Evolutionary conservation across 2,888 invertebrate species (phyloP).

Genomic region (Ophioninae sp.): DNA sequence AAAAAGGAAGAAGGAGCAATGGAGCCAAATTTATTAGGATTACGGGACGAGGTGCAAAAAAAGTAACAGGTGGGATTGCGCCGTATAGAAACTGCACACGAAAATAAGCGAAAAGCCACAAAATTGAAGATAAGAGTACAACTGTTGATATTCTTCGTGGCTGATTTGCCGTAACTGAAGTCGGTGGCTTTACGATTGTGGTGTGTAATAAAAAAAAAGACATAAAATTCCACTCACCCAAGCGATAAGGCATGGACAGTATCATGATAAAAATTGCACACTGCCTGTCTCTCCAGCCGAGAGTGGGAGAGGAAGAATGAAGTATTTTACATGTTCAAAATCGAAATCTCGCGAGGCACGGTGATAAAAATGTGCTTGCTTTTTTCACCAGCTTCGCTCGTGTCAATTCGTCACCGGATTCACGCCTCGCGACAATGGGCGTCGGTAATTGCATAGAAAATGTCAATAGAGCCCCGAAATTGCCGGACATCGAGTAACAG

Average conservation of each 20-base stretch:
- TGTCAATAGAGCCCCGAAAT: constrained; percentile 24
- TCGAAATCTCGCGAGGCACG: constrained; percentile 1
- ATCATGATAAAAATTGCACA: constrained; percentile 62
- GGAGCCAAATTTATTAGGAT: no score
- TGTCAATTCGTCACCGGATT: constrained; percentile 21
- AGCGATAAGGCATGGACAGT: constrained; percentile 58
- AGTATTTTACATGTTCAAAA: constrained; percentile 57
- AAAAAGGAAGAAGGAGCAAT: no score
- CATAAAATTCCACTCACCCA: constrained; percentile 55
- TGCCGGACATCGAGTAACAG: constrained; percentile 53
- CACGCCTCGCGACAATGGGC: constrained; percentile 29
- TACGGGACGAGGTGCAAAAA: no score
- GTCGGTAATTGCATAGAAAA: constrained; percentile 59
- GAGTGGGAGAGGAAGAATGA: constrained; percentile 5
- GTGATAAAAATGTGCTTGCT: background rate
- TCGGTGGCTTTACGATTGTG: constrained; percentile 34
- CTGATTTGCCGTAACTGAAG: background rate
- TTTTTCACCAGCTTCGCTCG: background rate
- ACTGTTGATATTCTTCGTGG: background rate
- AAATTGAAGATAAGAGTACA: background rate
- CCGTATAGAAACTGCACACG: background rate
- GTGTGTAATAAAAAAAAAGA: background rate
- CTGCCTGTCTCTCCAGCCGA: constrained; percentile 5
- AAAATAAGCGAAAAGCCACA: background rate
- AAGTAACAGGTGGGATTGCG: constrained; percentile 6